Evolutionary conservation across 1,140 invertebrate genomes (phyloP).

Genomic region (Hypsibius dujardini): DNA sequence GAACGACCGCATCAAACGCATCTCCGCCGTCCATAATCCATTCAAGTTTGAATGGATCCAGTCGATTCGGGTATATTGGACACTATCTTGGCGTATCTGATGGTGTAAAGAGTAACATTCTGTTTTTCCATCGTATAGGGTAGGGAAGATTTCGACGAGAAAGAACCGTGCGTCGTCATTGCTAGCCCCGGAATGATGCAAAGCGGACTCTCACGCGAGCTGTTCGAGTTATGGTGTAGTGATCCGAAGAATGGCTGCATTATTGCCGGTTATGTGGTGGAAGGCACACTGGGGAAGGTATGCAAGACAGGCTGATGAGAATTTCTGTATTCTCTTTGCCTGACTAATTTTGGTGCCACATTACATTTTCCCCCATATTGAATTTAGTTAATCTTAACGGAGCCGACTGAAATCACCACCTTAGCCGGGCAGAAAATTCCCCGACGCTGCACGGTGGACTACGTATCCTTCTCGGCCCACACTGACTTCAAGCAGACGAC

Average conservation of each 20-base stretch:
- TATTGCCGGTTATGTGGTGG: slow-evolving; percentile 96
- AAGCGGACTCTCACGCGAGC: slow-evolving; percentile 81
- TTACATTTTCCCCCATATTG: neutral
- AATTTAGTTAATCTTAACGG: slow-evolving; percentile 63
- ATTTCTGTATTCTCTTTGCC: neutral
- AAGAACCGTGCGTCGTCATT: slow-evolving; percentile 96
- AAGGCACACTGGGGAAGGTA: slow-evolving; percentile 85
- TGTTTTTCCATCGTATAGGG: slow-evolving; percentile 42
- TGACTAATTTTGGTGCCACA: slow-evolving; percentile 17
- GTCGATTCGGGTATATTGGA: slow-evolving; percentile 61
- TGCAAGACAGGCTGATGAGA: slow-evolving; percentile 15
- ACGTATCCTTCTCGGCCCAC: slow-evolving; percentile 97
- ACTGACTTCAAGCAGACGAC: slow-evolving; percentile 97
- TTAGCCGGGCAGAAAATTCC: slow-evolving; percentile 87
- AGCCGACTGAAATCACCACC: slow-evolving; percentile 90
- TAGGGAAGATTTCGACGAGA: slow-evolving; percentile 97
- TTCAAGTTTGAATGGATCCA: slow-evolving; percentile 98
- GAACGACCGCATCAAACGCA: slow-evolving; percentile 87
- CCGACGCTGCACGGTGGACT: slow-evolving; percentile 92
- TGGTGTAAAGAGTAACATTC: neutral
- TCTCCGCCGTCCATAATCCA: slow-evolving; percentile 95
- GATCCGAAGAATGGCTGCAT: slow-evolving; percentile 94
- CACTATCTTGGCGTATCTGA: neutral
- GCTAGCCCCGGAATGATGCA: slow-evolving; percentile 99
- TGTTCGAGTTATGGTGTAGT: slow-evolving; percentile 97